Percentiles rank a stretch among this genome's conserved stretches.
Evolutionary conservation across 2,113 vertebrate genomes (phyloP).

Genomic region (Zosterops hypoxanthus): DNA sequence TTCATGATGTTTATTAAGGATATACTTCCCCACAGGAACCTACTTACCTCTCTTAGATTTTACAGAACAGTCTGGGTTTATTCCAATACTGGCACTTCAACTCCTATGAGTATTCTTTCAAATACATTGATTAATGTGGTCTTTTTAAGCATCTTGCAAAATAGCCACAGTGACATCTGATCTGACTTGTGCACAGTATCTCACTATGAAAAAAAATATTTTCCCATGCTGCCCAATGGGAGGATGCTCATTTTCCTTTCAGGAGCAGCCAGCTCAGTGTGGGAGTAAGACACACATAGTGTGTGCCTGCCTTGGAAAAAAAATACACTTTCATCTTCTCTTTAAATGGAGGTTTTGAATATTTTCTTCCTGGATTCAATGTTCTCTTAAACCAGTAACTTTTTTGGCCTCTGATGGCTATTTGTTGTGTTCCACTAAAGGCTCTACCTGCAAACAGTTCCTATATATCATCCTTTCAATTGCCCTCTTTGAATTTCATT

Average conservation of each 20-base stretch:
- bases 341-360: not conserved
- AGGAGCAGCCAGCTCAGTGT: not conserved
- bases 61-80: not conserved
- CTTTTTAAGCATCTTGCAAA: not conserved
- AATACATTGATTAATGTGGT: not conserved
- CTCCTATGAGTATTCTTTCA: not conserved
- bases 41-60: not conserved
- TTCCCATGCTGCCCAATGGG: not conserved
- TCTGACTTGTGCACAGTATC: not conserved
- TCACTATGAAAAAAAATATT: not conserved
- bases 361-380: not conserved
- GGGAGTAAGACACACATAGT: not conserved
- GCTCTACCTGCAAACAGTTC: not conserved
- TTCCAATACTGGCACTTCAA: not conserved
- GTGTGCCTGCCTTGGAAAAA: not conserved
- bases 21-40: not conserved
- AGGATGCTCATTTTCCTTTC: not conserved
- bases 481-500: constrained; percentile 31
- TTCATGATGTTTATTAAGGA: not conserved
- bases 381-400: constrained; percentile 28
- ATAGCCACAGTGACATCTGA: not conserved
- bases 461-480: constrained; percentile 11
- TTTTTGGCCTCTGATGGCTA: not conserved
- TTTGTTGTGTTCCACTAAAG: not conserved
- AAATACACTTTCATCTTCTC: not conserved